Conservation (phyloP, 2,113 vertebrate species). For the Trochalopteron elliotii region DNA sequence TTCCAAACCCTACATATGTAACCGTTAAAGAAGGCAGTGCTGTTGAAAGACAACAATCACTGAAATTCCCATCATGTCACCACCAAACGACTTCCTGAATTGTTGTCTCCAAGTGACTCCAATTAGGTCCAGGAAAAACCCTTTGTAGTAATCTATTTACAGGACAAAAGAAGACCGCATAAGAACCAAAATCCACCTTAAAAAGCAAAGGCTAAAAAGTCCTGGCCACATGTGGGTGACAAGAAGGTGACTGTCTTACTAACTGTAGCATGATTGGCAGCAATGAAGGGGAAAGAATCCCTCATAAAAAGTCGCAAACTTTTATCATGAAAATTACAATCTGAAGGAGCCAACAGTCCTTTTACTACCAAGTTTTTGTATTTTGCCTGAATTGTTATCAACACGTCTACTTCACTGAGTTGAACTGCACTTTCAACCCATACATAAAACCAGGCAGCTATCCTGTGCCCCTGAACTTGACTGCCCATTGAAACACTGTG, state of each 20-base stretch:
- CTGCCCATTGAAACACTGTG: background rate
- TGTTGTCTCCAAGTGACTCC: background rate
- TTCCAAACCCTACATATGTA: background rate
- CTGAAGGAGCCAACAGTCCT: background rate
- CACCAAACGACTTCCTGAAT: fast-evolving
- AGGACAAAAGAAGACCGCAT: background rate
- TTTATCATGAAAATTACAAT: background rate
- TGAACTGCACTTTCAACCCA: background rate
- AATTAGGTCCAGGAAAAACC: background rate
- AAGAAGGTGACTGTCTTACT: background rate
- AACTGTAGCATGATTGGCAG: background rate
- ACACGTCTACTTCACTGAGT: background rate
- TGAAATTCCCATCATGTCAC: background rate
- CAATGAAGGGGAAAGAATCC: background rate
- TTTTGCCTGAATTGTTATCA: background rate
- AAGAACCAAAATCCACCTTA: background rate
- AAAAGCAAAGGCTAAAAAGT: background rate
- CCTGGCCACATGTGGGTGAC: background rate
- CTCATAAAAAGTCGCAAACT: background rate
- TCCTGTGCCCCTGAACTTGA: background rate
- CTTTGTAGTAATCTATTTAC: background rate
- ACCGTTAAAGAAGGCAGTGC: background rate
- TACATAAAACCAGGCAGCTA: background rate
- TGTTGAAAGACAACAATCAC: background rate
- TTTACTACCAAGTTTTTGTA: background rate